phyloP scores from a whole-genome alignment of 2,888 invertebrate genomes.

The Acanthosepion esculentum region DNA sequence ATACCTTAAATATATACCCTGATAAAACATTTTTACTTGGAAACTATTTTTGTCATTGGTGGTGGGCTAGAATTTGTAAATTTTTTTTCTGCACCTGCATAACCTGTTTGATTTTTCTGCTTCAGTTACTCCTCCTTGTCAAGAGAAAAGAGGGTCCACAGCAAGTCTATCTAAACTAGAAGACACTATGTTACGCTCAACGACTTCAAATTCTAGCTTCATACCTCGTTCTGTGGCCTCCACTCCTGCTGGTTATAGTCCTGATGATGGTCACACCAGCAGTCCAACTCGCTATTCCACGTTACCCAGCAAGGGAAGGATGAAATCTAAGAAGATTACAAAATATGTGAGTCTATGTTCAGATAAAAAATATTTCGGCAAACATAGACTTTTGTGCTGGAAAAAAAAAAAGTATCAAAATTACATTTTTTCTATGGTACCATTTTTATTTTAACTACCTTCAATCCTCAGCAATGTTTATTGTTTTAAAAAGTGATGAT shows the following conservation, averaged over 20 bases:
- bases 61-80: no score
- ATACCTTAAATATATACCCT: no score
- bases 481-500: no score
- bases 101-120: background rate
- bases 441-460: no score
- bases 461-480: no score
- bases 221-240: slow-evolving; percentile 60
- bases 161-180: slow-evolving; percentile 72
- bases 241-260: slow-evolving; percentile 63
- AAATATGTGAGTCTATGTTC: slow-evolving; percentile 53
- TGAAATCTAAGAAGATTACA: slow-evolving; percentile 59
- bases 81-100: no score
- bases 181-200: slow-evolving; percentile 62
- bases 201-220: slow-evolving; percentile 61
- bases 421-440: no score
- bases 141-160: slow-evolving; percentile 69
- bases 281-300: slow-evolving; percentile 64
- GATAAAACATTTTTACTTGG: no score
- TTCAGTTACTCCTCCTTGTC: slow-evolving; percentile 56
- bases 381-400: no score
- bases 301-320: slow-evolving; percentile 56
- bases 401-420: no score
- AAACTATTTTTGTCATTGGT: no score
- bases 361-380: no score
- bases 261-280: slow-evolving; percentile 56